A percentile compares a stretch with the other conserved stretches of the same genome.
Conservation (phyloP, 2,797 vertebrate genomes). For the Acrossocheilus wenchowensis region DNA sequence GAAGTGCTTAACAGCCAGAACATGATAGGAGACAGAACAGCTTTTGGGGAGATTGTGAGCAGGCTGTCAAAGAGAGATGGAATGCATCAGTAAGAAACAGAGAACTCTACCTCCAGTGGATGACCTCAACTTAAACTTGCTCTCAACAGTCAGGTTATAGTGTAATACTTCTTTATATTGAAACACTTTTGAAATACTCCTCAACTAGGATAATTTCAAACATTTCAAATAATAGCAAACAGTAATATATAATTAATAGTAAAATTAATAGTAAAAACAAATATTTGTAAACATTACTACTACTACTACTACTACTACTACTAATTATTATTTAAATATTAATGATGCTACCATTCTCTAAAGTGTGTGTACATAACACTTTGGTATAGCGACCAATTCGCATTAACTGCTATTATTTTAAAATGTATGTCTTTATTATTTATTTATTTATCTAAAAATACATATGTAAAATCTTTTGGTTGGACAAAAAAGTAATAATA, state of each 20-base stretch:
- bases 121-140: constrained; percentile 31
- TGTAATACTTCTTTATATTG: background rate
- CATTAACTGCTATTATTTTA: background rate
- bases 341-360: background rate
- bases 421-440: too few species aligned
- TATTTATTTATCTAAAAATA: too few species aligned
- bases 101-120: constrained; percentile 9
- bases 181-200: too few species aligned
- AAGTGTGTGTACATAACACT: too few species aligned
- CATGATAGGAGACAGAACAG: constrained; percentile 69
- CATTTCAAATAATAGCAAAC: background rate
- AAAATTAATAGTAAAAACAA: background rate
- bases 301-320: background rate
- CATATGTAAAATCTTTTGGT: background rate
- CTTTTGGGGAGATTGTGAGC: constrained; percentile 64
- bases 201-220: background rate
- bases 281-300: background rate
- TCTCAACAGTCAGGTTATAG: constrained; percentile 8
- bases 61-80: constrained; percentile 56
- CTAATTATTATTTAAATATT: background rate
- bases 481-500: background rate
- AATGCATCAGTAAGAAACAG: constrained; percentile 58
- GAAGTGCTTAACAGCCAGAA: constrained; percentile 71
- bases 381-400: background rate
- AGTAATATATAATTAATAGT: background rate